phyloP scores from a whole-genome alignment of 2,797 vertebrate genomes.

The Rhincodon typus region DNA sequence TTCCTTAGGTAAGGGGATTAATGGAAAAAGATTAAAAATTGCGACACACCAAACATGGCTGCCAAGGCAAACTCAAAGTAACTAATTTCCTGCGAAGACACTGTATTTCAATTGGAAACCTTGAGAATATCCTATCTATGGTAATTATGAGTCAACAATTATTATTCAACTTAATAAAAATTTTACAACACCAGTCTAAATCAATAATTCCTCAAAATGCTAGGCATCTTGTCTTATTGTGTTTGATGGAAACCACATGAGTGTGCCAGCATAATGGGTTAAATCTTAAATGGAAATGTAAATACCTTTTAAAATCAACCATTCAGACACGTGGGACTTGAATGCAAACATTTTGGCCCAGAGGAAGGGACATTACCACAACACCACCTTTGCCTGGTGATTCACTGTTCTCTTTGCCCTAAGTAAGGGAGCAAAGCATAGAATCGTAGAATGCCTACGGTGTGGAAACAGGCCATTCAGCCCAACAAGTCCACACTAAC shows the following conservation, averaged over 20 bases:
- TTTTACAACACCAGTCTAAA: not conserved
- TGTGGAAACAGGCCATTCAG: too few species aligned
- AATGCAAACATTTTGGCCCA: too few species aligned
- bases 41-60: not conserved
- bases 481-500: too few species aligned
- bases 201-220: not conserved
- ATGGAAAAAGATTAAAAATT: not conserved
- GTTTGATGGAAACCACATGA: not conserved
- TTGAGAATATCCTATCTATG: not conserved
- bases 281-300: not conserved
- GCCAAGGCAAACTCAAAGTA: not conserved
- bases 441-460: too few species aligned
- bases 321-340: too few species aligned
- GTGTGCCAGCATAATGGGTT: not conserved
- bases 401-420: too few species aligned
- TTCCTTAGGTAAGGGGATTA: not conserved
- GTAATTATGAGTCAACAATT: not conserved
- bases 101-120: not conserved
- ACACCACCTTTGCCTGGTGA: too few species aligned
- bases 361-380: too few species aligned
- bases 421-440: too few species aligned
- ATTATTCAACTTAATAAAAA: not conserved
- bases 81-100: not conserved
- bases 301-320: too few species aligned
- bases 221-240: not conserved